Base-by-base conservation (phyloP, 2,797 vertebrate species). In the Sebastes aleutianus region DNA sequence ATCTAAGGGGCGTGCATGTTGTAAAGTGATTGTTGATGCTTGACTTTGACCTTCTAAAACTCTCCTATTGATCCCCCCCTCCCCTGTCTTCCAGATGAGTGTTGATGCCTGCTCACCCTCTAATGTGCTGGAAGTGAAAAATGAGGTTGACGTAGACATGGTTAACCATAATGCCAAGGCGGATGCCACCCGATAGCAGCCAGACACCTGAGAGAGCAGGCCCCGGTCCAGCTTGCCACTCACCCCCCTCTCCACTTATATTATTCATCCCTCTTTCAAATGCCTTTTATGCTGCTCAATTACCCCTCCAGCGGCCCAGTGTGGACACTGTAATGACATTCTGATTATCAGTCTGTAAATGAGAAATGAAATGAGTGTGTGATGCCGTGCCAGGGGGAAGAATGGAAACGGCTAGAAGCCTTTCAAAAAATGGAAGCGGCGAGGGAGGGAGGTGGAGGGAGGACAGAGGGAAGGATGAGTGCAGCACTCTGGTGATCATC, bases 271-370 rank as follows among this genome's bases (percentile, higher is more conserved):
- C 88, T 91, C 91, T 92, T 94, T 95, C 93, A 92, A 91, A 94
- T 93, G 93, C 93, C 92, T 95, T 94, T 95, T 95, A 96, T 96
- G 93, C 96, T 96, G 96, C 97, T 98, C 97, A 98, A 97, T 99
- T 98, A 98, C 88, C 90, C 94, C 92, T 94, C 96, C 96, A 96
- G 96, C 96, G 74, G 96, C 96, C 96, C 96, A 93, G 94, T 96
- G 95, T 95, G 96, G 96, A 96, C 97, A 96, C 96, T 94, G 96
- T 98, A 98, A 98, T 97, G 97, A 97, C 97, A 96, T 97, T 97
- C 96, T 98, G 97, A 98, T 99, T 98, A 98, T 98, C 97, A 97
- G 96, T 96, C 95, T 96, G 97, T 96, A 98, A 98, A 98, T 98
- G 97, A 98, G 98, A 96, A 98, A 98, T 98, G 96, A 98, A 98